Percentiles rank a stretch among this genome's conserved stretches.
Conservation (phyloP, 2,888 invertebrate species). For the Sinopyrophorus schimmeli region DNA sequence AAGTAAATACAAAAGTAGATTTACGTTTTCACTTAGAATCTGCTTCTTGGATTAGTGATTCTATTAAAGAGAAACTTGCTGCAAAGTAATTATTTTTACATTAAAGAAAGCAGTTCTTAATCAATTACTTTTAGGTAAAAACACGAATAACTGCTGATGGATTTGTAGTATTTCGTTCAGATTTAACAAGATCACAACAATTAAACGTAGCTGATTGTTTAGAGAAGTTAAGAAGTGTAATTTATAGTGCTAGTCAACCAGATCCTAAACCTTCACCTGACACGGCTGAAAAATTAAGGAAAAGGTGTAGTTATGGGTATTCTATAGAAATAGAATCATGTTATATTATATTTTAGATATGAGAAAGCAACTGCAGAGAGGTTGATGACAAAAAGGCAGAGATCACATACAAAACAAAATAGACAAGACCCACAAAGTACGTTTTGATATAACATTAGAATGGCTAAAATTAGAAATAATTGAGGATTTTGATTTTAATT, state of each 20-base stretch:
- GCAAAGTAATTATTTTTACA: no score
- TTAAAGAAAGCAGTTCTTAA: neutral
- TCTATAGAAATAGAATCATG: no score
- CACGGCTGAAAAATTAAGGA: constrained; percentile 68
- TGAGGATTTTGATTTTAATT: no score
- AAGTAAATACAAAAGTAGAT: constrained; percentile 91
- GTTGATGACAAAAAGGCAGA: constrained; percentile 68
- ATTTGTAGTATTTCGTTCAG: constrained; percentile 84
- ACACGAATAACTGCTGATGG: constrained; percentile 83
- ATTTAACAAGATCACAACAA: constrained; percentile 86
- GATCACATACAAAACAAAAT: constrained; percentile 64
- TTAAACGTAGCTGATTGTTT: constrained; percentile 93
- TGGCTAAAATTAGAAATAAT: no score
- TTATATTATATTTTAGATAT: constrained; percentile 57
- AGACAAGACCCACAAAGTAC: constrained; percentile 60
- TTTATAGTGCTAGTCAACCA: constrained; percentile 63
- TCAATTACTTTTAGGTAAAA: constrained; percentile 61
- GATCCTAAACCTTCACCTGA: constrained; percentile 60
- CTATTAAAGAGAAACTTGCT: constrained; percentile 65
- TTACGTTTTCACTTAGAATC: constrained; percentile 79
- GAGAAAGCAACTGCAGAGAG: constrained; percentile 72
- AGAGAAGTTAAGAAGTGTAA: constrained; percentile 76
- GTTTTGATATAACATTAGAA: no score
- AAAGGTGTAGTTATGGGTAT: constrained; percentile 54
- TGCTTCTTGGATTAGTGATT: constrained; percentile 83